A percentile compares a stretch with the other conserved stretches of the same genome.
phyloP scores from a whole-genome alignment of 2,797 vertebrate species.

The Hippocampus kuda region DNA sequence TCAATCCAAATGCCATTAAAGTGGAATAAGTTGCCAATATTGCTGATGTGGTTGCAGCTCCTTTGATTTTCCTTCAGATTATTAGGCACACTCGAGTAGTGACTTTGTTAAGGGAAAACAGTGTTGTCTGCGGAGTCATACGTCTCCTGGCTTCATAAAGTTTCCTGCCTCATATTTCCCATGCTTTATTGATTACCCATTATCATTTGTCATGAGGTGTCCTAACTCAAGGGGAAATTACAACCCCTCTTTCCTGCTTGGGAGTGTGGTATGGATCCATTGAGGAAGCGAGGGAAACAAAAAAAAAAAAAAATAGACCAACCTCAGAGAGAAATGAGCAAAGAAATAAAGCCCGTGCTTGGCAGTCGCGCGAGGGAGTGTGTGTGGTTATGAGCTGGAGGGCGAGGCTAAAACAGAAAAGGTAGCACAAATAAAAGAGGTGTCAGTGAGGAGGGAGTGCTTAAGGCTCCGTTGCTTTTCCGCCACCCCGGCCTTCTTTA shows the following conservation, averaged over 20 bases:
- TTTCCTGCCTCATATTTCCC: conserved; percentile 99
- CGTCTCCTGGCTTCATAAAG: conserved; percentile 99
- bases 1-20: conserved; percentile 99
- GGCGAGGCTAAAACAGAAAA: conserved; percentile 32
- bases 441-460: conserved; percentile 41
- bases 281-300: neutral
- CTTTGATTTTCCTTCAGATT: conserved; percentile 99
- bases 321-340: conserved; percentile 98
- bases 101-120: conserved; percentile 99
- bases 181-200: conserved; percentile 99
- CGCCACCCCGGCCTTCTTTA: conserved; percentile 46
- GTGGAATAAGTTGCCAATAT: conserved; percentile 99
- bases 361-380: conserved; percentile 80
- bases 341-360: conserved; percentile 89
- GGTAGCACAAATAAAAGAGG: conserved; percentile 21
- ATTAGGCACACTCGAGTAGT: conserved; percentile 99
- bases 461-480: conserved; percentile 82
- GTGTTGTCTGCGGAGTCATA: conserved; percentile 99
- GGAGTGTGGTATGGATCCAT: conserved; percentile 91
- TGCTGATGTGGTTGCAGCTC: conserved; percentile 99
- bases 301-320: conserved; percentile 48
- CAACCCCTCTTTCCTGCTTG: conserved; percentile 90
- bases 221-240: conserved; percentile 99
- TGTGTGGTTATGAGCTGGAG: conserved; percentile 46
- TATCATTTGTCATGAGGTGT: conserved; percentile 99